Conservation (phyloP, 2,113 vertebrate species). For the Coptodon rendalli region DNA sequence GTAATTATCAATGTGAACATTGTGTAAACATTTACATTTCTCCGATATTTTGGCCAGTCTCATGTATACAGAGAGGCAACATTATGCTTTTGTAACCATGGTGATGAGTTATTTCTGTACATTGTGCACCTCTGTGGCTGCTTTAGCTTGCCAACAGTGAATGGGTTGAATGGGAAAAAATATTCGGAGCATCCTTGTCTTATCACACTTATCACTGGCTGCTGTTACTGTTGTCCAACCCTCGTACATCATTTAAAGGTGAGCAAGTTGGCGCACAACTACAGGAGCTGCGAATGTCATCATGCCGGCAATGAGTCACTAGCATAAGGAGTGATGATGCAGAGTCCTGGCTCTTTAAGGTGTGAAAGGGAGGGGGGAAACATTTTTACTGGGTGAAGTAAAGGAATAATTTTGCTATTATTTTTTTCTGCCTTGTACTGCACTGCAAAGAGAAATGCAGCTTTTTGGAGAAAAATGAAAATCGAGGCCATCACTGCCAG, state of each 20-base stretch:
- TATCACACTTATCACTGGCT: neutral
- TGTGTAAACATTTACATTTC: neutral
- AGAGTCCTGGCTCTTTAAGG: conserved; percentile 27
- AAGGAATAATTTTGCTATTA: neutral
- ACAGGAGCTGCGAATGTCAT: conserved; percentile 55
- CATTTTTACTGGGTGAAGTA: neutral
- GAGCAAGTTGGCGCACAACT: conserved; percentile 45
- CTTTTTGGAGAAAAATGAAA: neutral
- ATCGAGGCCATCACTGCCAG: neutral
- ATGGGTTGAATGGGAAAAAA: conserved; percentile 9
- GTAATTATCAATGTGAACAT: neutral
- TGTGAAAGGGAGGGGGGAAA: neutral
- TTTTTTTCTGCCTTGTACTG: neutral
- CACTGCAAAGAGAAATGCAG: neutral
- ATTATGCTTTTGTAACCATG: conserved; percentile 63
- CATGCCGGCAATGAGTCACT: conserved; percentile 62
- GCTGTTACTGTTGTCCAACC: neutral
- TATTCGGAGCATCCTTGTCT: neutral
- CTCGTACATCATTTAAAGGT: conserved; percentile 27
- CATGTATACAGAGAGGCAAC: conserved; percentile 6
- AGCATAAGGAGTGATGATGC: conserved; percentile 47
- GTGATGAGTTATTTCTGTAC: conserved; percentile 59
- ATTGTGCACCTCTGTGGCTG: conserved; percentile 26
- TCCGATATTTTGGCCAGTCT: neutral
- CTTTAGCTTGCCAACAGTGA: conserved; percentile 4